phyloP scores from a whole-genome alignment of 2,888 invertebrate genomes.

The Epirrita christyi region DNA sequence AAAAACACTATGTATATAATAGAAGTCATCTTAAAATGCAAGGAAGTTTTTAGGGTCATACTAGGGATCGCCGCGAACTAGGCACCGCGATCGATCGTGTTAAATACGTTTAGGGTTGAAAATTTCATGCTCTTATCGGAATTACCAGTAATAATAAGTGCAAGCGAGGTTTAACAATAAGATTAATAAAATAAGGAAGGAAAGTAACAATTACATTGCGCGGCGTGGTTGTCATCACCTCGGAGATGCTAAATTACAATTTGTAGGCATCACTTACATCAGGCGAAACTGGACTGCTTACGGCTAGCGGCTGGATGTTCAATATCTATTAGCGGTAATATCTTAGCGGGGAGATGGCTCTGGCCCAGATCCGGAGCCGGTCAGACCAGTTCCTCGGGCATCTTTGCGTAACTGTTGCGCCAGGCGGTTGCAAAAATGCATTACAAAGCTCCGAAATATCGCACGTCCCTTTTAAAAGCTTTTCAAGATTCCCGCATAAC shows the following conservation, averaged over 20 bases:
- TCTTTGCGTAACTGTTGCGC: slow-evolving; percentile 74
- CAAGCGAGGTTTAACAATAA: too few species aligned
- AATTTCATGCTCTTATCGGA: neutral
- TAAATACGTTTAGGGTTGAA: neutral
- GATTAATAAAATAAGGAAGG: slow-evolving; percentile 11
- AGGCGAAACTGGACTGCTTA: slow-evolving; percentile 25
- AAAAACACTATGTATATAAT: too few species aligned
- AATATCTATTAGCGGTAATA: slow-evolving; percentile 81
- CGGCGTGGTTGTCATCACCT: slow-evolving; percentile 18
- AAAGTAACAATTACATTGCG: slow-evolving; percentile 17
- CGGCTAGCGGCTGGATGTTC: slow-evolving; percentile 59
- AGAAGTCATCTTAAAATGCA: too few species aligned
- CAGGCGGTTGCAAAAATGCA: slow-evolving; percentile 77
- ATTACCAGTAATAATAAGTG: neutral
- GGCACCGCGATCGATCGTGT: too few species aligned
- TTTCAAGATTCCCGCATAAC: slow-evolving; percentile 70
- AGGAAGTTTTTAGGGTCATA: too few species aligned
- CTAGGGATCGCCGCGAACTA: too few species aligned
- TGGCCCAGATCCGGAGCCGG: slow-evolving; percentile 81
- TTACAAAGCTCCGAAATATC: slow-evolving; percentile 73
- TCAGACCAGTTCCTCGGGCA: slow-evolving; percentile 76
- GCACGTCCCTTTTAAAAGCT: slow-evolving; percentile 71
- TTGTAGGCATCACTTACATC: slow-evolving; percentile 33
- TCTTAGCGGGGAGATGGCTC: slow-evolving; percentile 77
- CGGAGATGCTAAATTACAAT: slow-evolving; percentile 20